Evolutionary conservation across 2,797 vertebrate genomes (phyloP).

Genomic region (Anguilla marmorata): DNA sequence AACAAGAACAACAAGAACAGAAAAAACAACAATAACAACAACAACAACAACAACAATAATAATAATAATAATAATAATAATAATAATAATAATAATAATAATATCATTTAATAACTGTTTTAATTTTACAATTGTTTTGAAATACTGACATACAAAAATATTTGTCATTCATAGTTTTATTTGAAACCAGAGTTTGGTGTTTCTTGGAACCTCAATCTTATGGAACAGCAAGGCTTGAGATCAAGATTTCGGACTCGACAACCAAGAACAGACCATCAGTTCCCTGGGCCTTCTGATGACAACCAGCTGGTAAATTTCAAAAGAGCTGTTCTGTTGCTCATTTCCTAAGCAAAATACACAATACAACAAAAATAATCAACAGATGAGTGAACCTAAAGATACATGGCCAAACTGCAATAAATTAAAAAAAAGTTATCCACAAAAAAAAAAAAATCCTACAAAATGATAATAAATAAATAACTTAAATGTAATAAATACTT

Average conservation of each 20-base stretch:
- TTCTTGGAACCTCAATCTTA: slow-evolving; percentile 23
- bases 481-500: slow-evolving; percentile 64
- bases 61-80: slow-evolving; percentile 54
- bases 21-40: slow-evolving; percentile 53
- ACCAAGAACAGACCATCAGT: neutral
- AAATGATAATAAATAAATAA: slow-evolving; percentile 73
- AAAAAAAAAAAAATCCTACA: slow-evolving; percentile 54
- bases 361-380: slow-evolving; percentile 40
- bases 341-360: slow-evolving; percentile 29
- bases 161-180: slow-evolving; percentile 28
- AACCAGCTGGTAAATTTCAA: neutral
- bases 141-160: slow-evolving; percentile 46
- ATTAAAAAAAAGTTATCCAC: slow-evolving; percentile 54
- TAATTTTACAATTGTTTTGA: slow-evolving; percentile 46
- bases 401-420: slow-evolving; percentile 61
- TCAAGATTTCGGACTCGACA: neutral
- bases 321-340: neutral
- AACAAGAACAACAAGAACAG: slow-evolving; percentile 44
- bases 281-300: neutral
- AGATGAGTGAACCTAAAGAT: slow-evolving; percentile 46
- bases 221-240: neutral
- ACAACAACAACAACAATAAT: slow-evolving; percentile 47
- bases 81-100: slow-evolving; percentile 59
- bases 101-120: slow-evolving; percentile 43
- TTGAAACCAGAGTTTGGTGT: slow-evolving; percentile 19